Conservation (phyloP, 2,888 invertebrate species). For the Catocala nupta region DNA sequence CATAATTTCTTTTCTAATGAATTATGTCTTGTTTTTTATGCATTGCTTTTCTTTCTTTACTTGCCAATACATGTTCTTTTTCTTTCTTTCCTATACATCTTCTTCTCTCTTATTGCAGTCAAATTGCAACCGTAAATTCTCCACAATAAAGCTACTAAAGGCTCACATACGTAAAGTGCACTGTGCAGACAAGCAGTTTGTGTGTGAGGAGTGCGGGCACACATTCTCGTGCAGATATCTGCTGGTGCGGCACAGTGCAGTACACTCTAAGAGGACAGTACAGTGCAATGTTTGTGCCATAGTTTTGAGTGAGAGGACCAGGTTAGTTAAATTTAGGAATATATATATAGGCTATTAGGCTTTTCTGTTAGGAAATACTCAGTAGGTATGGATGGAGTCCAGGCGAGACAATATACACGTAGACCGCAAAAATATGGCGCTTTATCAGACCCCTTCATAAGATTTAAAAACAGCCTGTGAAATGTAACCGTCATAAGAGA, state of each 20-base stretch:
- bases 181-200: constrained; percentile 29
- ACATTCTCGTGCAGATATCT: constrained; percentile 30
- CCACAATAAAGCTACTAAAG: constrained; percentile 17
- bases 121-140: constrained; percentile 24
- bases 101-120: constrained; percentile 29
- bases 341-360: too few species aligned
- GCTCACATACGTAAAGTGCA: constrained; percentile 43
- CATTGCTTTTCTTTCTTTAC: background rate
- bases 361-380: too few species aligned
- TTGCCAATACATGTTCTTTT: too few species aligned
- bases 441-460: too few species aligned
- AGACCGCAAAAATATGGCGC: too few species aligned
- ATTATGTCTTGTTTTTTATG: too few species aligned
- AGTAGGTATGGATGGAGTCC: too few species aligned
- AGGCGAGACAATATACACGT: too few species aligned
- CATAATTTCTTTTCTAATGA: too few species aligned
- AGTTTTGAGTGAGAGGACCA: constrained; percentile 26
- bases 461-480: too few species aligned
- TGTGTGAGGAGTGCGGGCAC: constrained; percentile 39
- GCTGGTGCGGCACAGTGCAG: constrained; percentile 21
- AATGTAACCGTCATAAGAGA: too few species aligned
- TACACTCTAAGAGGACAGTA: constrained; percentile 19
- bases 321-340: constrained; percentile 18
- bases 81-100: too few species aligned
- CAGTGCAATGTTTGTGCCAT: constrained; percentile 31